A percentile compares a stretch with the other conserved stretches of the same genome.
phyloP scores from a whole-genome alignment of 2,113 vertebrate genomes.

The Varanus salvator region DNA sequence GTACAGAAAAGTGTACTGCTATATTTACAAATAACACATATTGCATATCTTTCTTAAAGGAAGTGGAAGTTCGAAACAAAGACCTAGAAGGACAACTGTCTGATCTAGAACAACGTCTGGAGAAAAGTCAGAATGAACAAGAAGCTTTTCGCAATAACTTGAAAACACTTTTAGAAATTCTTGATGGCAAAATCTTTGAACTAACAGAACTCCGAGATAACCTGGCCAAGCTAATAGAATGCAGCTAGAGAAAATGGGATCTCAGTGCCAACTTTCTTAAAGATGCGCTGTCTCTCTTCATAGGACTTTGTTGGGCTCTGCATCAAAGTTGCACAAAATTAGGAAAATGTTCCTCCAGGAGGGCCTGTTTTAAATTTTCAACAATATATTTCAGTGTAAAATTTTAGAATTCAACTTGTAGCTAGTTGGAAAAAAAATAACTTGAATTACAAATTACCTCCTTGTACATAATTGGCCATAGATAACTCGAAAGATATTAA shows the following conservation, averaged over 20 bases:
- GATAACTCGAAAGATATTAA: conserved; percentile 78
- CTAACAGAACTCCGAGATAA: conserved; percentile 97
- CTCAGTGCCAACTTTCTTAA: conserved; percentile 79
- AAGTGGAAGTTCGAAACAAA: conserved; percentile 93
- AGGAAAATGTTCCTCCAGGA: conserved; percentile 77
- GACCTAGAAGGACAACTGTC: conserved; percentile 93
- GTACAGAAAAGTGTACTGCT: conserved; percentile 21
- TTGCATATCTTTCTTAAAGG: conserved; percentile 81
- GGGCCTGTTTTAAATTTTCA: conserved; percentile 81
- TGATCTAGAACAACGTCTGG: conserved; percentile 94
- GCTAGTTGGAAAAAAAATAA: conserved; percentile 72
- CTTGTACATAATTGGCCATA: conserved; percentile 82
- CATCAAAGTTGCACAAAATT: conserved; percentile 72
- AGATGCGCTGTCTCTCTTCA: conserved; percentile 80
- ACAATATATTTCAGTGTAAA: conserved; percentile 78
- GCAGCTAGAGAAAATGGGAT: conserved; percentile 88
- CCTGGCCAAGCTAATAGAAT: conserved; percentile 94
- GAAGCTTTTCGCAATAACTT: conserved; percentile 97
- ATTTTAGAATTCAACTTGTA: conserved; percentile 78
- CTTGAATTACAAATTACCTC: conserved; percentile 87
- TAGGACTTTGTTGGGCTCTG: conserved; percentile 42
- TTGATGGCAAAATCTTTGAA: conserved; percentile 99
- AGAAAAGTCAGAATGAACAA: conserved; percentile 96
- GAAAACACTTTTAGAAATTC: conserved; percentile 96
- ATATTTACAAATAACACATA: conserved; percentile 38